A percentile compares a stretch with the other conserved stretches of the same genome.
Evolutionary conservation across 23 tunicate species (phyloP).

Genomic region (Halocynthia roretzi): DNA sequence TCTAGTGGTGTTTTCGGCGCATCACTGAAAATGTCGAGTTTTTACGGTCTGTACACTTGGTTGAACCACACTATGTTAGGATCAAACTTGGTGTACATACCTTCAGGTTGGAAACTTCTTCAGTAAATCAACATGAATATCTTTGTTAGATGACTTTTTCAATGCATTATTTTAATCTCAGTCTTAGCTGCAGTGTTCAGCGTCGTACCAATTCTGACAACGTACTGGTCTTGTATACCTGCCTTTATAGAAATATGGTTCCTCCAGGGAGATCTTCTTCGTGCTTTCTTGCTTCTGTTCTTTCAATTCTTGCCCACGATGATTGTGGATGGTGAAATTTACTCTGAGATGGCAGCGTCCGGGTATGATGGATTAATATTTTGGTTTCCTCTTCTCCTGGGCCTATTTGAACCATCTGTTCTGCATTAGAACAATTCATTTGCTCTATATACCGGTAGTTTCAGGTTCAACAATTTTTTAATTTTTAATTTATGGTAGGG

Average conservation of each 20-base stretch:
- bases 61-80: constrained; percentile 78
- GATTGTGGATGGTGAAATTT: constrained; percentile 81
- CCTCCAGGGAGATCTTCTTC: constrained; percentile 41
- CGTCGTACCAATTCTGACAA: constrained; percentile 65
- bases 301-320: constrained; percentile 77
- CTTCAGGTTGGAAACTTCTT: constrained; percentile 19
- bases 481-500: too few species aligned
- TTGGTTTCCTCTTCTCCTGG: too few species aligned
- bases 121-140: not conserved
- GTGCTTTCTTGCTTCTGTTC: constrained; percentile 47
- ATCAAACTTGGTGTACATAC: constrained; percentile 64
- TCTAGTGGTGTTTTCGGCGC: constrained; percentile 84
- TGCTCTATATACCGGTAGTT: too few species aligned
- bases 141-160: too few species aligned
- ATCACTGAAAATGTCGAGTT: constrained; percentile 79
- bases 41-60: constrained; percentile 93
- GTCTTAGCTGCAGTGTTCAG: constrained; percentile 76
- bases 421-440: too few species aligned
- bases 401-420: too few species aligned
- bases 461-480: too few species aligned
- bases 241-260: constrained; percentile 82
- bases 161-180: not conserved
- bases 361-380: not conserved
- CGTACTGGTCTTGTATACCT: constrained; percentile 84
- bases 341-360: constrained; percentile 47